Percentiles rank a stretch among this genome's conserved stretches.
These are phyloP conservation scores for Lepus townsendii DNA, from an alignment of 2,797 vertebrate species.

Conservation along the genomic window DNA sequence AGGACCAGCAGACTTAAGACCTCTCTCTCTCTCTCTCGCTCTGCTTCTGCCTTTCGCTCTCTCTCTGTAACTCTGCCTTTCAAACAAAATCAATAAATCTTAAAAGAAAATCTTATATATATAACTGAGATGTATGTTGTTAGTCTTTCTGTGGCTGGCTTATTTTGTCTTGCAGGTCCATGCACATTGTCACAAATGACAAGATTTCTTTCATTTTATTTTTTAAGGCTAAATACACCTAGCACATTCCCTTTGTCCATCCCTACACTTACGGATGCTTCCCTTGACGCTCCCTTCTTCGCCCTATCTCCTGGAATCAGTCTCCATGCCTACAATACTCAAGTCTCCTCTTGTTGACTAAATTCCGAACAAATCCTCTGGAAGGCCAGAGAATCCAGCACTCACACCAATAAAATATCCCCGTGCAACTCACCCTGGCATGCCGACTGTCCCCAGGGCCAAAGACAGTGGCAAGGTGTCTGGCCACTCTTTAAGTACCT, in stretches of 20 bases:
- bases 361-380: slow-evolving; percentile 20
- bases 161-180: not conserved
- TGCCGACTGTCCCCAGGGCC: slow-evolving; percentile 93
- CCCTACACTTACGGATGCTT: not conserved
- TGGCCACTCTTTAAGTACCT: slow-evolving; percentile 91
- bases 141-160: not conserved
- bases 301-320: slow-evolving; percentile 6
- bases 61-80: too few species aligned
- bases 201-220: not conserved
- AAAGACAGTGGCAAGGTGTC: slow-evolving; percentile 91
- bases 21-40: too few species aligned
- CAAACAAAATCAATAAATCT: too few species aligned
- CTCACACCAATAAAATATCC: not conserved
- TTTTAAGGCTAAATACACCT: not conserved
- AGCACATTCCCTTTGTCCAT: not conserved
- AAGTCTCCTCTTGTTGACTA: not conserved
- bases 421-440: slow-evolving; percentile 93
- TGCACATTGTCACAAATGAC: not conserved
- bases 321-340: not conserved
- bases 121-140: not conserved
- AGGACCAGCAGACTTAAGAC: too few species aligned
- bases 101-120: not conserved
- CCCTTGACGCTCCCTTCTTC: not conserved
- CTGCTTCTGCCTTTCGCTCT: too few species aligned
- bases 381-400: not conserved